Evolutionary conservation across 2,797 vertebrate species (phyloP).

Genomic region (Coendou prehensilis): DNA sequence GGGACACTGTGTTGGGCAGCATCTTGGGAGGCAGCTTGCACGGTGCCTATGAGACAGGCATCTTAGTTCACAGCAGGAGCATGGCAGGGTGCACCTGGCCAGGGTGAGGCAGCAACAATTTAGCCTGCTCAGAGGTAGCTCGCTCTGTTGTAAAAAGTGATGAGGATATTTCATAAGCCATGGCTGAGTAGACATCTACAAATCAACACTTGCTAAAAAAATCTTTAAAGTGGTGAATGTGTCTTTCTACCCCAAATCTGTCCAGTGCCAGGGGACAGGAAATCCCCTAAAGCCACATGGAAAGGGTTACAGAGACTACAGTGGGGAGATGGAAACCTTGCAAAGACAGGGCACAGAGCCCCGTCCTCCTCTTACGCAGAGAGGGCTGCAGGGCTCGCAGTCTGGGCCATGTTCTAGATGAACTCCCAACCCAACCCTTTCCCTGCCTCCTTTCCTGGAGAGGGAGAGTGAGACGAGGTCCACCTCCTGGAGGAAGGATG

Average conservation of each 20-base stretch:
- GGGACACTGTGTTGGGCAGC: conserved; percentile 39
- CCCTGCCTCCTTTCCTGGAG: not conserved
- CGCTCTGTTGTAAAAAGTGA: not conserved
- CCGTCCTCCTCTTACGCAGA: not conserved
- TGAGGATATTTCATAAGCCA: not conserved
- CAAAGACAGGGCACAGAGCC: not conserved
- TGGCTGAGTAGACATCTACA: not conserved
- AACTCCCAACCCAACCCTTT: not conserved
- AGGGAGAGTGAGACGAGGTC: not conserved
- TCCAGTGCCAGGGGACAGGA: not conserved
- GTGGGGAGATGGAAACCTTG: not conserved
- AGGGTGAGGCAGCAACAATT: not conserved
- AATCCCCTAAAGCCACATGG: not conserved
- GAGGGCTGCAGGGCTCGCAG: not conserved
- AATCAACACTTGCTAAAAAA: not conserved
- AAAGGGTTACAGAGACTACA: not conserved
- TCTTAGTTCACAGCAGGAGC: conserved; percentile 61
- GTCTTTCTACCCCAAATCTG: not conserved
- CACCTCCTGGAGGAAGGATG: too few relatives aligned
- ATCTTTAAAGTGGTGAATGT: not conserved
- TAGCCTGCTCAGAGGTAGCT: not conserved
- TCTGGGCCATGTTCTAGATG: not conserved
- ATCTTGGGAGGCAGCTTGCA: conserved; percentile 57
- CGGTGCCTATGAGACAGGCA: conserved; percentile 65
- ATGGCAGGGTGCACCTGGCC: not conserved